Evolutionary conservation across 2,113 vertebrate genomes (phyloP), one percentile per base, ranked within the genome.

Genomic region (Barnardius zonarius): DNA sequence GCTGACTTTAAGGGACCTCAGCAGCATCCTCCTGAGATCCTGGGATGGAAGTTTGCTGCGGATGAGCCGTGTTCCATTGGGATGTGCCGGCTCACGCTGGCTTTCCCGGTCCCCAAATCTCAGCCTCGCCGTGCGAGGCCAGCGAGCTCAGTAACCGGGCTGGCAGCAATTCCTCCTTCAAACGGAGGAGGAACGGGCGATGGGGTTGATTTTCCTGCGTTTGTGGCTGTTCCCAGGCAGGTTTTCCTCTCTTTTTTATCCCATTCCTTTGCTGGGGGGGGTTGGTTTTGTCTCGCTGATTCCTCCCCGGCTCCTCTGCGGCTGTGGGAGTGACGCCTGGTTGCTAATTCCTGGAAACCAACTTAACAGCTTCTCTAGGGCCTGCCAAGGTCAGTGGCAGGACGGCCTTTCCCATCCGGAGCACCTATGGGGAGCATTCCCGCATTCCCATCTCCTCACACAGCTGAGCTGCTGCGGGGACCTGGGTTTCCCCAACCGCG

Each of bases 1-100:
- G 88, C 88, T 90, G 83, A 76, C 93, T 76, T 51, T 64, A 90
- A 76, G 92, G 54, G 88, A 79, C 72, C 91, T 68, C 94, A 3
- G 78, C 66, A 28, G 86, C 33, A 18, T 85, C 93, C 88, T 68
- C 64, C 6, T 4, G 79, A 54, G 70, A 76, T 35, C 83, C 83
- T 2, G 0, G 66, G 61, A 68, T 41, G 74, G 54, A 76, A 76
- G 86, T 75, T 51, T 9, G 70, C 78, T 1, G 8, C 2, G 3
- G 54, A 17, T 51, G 54, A 41, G 6, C 74, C 7, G 4, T 5
- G 31, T 61, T 95, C 85, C 82, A 88, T 35, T 33, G 3, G 52
- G 86, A 92, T 85, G 79, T 16, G 51, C 91, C 28, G 7, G 51
- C 82, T 74, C 28, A 1, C 0, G 1, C 61, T 0, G 66, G 28